phyloP scores from a whole-genome alignment of 2,113 vertebrate species.

The Forbesichthys agassizii region DNA sequence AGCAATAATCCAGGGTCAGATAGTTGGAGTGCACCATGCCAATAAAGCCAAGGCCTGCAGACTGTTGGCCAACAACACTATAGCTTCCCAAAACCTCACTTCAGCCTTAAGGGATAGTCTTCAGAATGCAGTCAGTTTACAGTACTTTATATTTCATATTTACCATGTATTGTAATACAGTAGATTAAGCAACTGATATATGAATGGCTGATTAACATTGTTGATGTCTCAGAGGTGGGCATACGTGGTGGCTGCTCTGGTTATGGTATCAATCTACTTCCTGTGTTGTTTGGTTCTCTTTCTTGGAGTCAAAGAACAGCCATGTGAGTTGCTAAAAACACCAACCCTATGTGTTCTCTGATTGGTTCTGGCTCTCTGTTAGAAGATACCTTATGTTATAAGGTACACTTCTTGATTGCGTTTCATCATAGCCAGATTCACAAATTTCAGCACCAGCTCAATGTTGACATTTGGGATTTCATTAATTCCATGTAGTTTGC shows the following conservation, averaged over 20 bases:
- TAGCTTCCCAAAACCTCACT: slow-evolving; percentile 19
- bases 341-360: neutral
- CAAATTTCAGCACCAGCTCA: no score
- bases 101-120: slow-evolving; percentile 19
- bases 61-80: slow-evolving; percentile 20
- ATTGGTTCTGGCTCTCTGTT: neutral
- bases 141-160: neutral
- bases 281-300: slow-evolving; percentile 62
- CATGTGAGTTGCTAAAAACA: slow-evolving; percentile 41
- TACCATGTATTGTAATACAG: neutral
- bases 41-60: slow-evolving; percentile 37
- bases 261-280: slow-evolving; percentile 54
- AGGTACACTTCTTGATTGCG: no score
- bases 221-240: slow-evolving; percentile 50
- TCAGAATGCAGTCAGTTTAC: slow-evolving; percentile 36
- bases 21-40: slow-evolving; percentile 67
- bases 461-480: no score
- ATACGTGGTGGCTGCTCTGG: slow-evolving; percentile 54
- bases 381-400: no score
- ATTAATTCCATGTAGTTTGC: no score
- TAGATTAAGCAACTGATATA: neutral
- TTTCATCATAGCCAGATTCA: no score
- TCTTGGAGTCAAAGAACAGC: slow-evolving; percentile 67
- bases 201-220: neutral
- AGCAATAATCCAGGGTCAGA: slow-evolving; percentile 70